phyloP scores from a whole-genome alignment of 2,888 invertebrate genomes.

The Platycheirus albimanus region DNA sequence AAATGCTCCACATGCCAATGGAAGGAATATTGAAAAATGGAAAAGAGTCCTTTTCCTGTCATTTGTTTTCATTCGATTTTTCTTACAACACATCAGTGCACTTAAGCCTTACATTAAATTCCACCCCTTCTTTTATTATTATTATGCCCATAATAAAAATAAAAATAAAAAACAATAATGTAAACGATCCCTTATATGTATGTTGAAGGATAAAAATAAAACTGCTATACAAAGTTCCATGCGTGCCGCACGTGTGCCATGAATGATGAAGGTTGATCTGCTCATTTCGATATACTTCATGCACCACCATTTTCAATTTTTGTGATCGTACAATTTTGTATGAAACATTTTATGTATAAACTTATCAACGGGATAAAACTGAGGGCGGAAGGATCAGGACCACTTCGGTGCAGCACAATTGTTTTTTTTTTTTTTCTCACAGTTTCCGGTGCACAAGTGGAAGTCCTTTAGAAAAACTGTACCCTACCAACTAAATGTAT shows the following conservation, averaged over 20 bases:
- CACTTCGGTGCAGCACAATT: conserved; percentile 38
- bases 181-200: conserved; percentile 43
- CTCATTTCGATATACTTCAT: conserved; percentile 18
- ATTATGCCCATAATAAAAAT: neutral
- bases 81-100: neutral
- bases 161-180: conserved; percentile 32
- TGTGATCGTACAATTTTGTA: conserved; percentile 46
- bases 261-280: conserved; percentile 59
- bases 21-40: neutral
- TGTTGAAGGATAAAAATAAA: conserved; percentile 42
- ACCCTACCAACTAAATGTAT: conserved; percentile 21
- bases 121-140: conserved; percentile 32
- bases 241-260: conserved; percentile 69
- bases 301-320: conserved; percentile 12
- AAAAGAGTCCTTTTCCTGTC: conserved; percentile 68
- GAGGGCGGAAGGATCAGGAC: conserved; percentile 58
- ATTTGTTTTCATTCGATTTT: conserved; percentile 53
- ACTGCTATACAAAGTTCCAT: conserved; percentile 54
- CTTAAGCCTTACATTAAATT: conserved; percentile 37
- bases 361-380: neutral
- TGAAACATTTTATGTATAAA: conserved; percentile 23
- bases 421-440: conserved; percentile 40
- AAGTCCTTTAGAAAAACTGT: conserved; percentile 49
- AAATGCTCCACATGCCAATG: conserved; percentile 48
- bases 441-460: conserved; percentile 57